phyloP scores from a whole-genome alignment of 2,888 invertebrate species.

The Alcis repandata region DNA sequence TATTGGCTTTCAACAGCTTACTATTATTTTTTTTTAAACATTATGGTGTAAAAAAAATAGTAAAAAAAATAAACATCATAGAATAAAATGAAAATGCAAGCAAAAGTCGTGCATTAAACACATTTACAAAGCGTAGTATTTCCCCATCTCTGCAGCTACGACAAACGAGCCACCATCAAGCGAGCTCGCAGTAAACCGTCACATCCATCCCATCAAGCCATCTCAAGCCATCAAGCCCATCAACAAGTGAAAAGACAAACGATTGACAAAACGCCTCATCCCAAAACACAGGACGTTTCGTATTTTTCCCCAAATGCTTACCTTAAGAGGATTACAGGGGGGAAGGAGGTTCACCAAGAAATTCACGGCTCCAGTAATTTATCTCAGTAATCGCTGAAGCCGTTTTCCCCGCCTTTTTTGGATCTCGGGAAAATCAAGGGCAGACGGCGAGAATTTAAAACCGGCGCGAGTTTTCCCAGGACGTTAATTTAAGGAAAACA shows the following conservation, averaged over 20 bases:
- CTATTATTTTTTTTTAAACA: too few species aligned
- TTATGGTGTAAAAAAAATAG: too few species aligned
- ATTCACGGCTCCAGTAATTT: conserved; percentile 72
- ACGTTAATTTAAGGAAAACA: conserved; percentile 74
- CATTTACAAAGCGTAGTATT: conserved; percentile 7
- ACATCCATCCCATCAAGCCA: conserved; percentile 12
- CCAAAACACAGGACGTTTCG: conserved; percentile 37
- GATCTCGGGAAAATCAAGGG: conserved; percentile 72
- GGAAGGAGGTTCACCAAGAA: conserved; percentile 54
- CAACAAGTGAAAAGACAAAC: conserved; percentile 46
- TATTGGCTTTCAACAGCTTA: too few species aligned
- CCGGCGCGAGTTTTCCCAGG: conserved; percentile 63
- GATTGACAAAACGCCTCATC: conserved; percentile 37
- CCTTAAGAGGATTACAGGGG: conserved; percentile 69
- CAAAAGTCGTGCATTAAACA: neutral
- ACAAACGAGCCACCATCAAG: conserved; percentile 19
- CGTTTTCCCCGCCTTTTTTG: conserved; percentile 76
- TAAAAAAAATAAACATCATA: neutral
- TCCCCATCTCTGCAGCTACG: neutral
- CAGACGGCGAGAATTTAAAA: conserved; percentile 69
- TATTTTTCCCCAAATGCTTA: conserved; percentile 58
- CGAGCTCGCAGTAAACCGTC: conserved; percentile 5
- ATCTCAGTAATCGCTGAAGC: conserved; percentile 78
- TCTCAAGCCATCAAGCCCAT: conserved; percentile 27
- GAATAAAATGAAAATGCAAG: too few species aligned